A percentile compares a stretch with the other conserved stretches of the same genome.
These are phyloP conservation scores for Marcusenius ussheri DNA, from an alignment of 2,113 vertebrate species.

Conservation along the genomic window DNA sequence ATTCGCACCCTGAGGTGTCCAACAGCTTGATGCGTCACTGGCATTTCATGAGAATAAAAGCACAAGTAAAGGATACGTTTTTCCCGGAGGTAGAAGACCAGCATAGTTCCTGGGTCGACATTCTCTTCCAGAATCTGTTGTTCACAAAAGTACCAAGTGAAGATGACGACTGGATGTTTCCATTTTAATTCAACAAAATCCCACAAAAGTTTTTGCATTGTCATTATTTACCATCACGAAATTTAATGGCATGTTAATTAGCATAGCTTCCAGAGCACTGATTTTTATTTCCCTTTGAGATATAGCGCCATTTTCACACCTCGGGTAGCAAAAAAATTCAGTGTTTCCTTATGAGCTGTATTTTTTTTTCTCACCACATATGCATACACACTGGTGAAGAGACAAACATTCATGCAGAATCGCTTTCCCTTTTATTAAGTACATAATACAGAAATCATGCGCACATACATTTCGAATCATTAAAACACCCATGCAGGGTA, in stretches of 20 bases:
- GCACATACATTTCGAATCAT: neutral
- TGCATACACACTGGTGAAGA: neutral
- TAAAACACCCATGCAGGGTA: neutral
- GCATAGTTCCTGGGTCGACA: conserved; percentile 67
- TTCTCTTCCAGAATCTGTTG: conserved; percentile 58
- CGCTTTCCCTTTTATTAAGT: neutral
- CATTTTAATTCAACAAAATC: neutral
- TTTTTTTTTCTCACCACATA: neutral
- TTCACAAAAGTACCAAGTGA: neutral
- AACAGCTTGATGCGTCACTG: neutral
- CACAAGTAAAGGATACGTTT: conserved; percentile 59
- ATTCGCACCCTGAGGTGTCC: too few relatives aligned
- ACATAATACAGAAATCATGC: neutral
- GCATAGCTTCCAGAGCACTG: neutral
- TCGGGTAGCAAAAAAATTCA: neutral
- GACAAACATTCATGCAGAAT: neutral
- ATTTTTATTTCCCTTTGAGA: neutral
- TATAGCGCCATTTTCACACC: neutral
- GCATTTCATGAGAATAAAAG: neutral
- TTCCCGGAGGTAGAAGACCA: conserved; percentile 64
- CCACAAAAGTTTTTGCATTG: neutral
- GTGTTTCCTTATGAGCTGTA: neutral
- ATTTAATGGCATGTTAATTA: neutral
- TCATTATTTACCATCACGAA: neutral
- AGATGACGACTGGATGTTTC: neutral